Conservation (phyloP, 2,888 invertebrate species). For the Geophilus truncorum region DNA sequence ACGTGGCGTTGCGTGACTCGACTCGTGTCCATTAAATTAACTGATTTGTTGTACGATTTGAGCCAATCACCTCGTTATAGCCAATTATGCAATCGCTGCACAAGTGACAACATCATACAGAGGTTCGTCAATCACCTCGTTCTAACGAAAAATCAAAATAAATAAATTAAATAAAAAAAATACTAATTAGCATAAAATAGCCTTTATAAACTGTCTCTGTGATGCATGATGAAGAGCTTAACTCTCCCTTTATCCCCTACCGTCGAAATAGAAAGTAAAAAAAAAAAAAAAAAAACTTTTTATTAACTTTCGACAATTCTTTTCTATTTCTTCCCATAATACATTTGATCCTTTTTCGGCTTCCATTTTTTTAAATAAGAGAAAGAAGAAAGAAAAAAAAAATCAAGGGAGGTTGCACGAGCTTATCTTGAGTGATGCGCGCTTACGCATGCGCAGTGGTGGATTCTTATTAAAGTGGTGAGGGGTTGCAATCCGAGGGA, state of each 20-base stretch:
- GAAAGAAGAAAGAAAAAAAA: neutral
- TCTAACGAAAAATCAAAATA: neutral
- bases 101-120: neutral
- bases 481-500: conserved; percentile 2
- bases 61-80: neutral
- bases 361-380: neutral
- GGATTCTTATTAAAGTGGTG: conserved; percentile 10
- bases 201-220: too few species aligned
- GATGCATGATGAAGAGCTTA: too few species aligned
- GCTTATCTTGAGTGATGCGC: conserved; percentile 10
- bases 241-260: too few species aligned
- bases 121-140: neutral
- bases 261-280: too few species aligned
- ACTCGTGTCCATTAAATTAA: conserved; percentile 4
- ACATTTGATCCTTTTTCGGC: neutral
- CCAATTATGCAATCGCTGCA: neutral
- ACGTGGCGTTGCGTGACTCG: neutral
- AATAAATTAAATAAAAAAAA: neutral
- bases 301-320: too few species aligned
- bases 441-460: conserved; percentile 10
- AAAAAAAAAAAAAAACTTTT: neutral
- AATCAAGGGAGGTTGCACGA: neutral
- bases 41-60: conserved; percentile 10
- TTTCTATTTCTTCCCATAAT: neutral
- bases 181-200: neutral